A percentile compares a stretch with the other conserved stretches of the same genome.
phyloP scores from a whole-genome alignment of 2,113 vertebrate species.

The Mustelus asterias region DNA sequence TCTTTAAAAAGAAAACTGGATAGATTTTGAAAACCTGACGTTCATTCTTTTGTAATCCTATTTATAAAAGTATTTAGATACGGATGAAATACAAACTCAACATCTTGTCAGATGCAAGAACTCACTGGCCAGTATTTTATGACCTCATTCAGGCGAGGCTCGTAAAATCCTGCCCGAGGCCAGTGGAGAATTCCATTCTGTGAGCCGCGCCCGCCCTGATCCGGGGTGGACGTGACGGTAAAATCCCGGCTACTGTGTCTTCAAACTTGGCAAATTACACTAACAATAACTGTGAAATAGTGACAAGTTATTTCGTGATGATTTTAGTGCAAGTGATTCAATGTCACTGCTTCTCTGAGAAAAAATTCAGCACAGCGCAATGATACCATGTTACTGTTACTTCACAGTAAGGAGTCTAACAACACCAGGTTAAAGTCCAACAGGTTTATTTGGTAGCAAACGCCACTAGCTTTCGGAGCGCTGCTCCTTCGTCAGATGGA shows the following conservation, averaged over 20 bases:
- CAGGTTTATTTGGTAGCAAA: too few relatives aligned
- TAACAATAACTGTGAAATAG: not conserved
- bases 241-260: too few relatives aligned
- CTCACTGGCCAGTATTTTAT: not conserved
- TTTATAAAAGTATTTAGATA: not conserved
- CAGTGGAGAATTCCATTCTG: too few relatives aligned
- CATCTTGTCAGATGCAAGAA: not conserved
- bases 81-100: not conserved
- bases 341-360: not conserved
- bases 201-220: too few relatives aligned
- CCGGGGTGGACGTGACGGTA: too few relatives aligned
- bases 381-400: not conserved
- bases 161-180: too few relatives aligned
- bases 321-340: not conserved
- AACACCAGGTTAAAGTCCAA: too few relatives aligned
- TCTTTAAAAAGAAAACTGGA: not conserved
- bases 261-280: not conserved
- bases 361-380: not conserved
- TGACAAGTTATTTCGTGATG: not conserved
- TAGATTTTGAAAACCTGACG: not conserved
- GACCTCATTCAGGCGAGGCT: too few relatives aligned
- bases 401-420: too few relatives aligned
- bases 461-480: too few relatives aligned
- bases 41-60: not conserved
- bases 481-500: too few relatives aligned